Percentiles rank a stretch among this genome's conserved stretches.
These are phyloP conservation scores for Umimayanthus kanabou DNA, from an alignment of 92 coral and sea anemone species.

Conservation along the genomic window DNA sequence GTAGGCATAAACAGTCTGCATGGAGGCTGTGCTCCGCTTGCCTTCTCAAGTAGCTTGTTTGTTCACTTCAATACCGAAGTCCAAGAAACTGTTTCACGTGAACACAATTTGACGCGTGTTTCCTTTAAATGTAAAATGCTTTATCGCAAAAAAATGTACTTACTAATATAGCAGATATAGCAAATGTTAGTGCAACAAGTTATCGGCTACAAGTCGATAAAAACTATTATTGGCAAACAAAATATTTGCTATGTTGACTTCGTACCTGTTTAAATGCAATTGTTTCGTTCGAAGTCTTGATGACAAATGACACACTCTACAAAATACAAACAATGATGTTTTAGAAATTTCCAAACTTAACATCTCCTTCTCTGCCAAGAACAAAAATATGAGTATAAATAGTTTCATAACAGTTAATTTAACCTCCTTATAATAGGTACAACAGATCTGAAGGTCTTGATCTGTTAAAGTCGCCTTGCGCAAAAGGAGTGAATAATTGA, in stretches of 20 bases:
- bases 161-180: neutral
- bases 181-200: neutral
- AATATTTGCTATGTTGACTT: neutral
- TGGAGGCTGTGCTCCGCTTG: neutral
- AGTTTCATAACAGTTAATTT: neutral
- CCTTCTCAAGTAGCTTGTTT: neutral
- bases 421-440: neutral
- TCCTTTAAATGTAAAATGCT: neutral
- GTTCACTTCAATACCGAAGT: neutral
- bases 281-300: constrained; percentile 54
- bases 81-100: neutral
- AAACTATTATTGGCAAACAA: neutral
- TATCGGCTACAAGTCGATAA: neutral
- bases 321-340: neutral
- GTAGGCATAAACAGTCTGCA: neutral
- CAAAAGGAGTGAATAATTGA: neutral
- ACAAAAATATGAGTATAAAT: neutral
- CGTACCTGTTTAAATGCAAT: constrained; percentile 66
- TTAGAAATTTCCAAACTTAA: neutral
- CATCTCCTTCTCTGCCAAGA: neutral
- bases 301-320: constrained; percentile 67
- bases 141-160: too few relatives aligned
- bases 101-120: neutral
- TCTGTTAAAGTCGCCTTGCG: neutral
- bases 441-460: too few relatives aligned